phyloP scores from a whole-genome alignment of 1,140 invertebrate species.

The Chrysomallon squamiferum region DNA sequence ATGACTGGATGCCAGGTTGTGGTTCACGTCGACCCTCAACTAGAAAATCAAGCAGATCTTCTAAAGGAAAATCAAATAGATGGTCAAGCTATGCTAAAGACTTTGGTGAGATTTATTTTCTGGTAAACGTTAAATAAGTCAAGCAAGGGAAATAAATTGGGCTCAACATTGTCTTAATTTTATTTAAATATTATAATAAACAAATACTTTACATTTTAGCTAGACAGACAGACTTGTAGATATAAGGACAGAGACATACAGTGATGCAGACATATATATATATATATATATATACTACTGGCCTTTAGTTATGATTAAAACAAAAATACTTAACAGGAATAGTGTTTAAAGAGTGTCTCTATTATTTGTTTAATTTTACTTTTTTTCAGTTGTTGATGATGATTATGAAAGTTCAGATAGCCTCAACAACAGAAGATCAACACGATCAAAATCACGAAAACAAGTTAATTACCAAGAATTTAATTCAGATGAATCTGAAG shows the following conservation, averaged over 20 bases:
- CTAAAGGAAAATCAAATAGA: not conserved
- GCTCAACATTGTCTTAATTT: no score
- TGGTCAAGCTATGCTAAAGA: not conserved
- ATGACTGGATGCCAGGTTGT: not conserved
- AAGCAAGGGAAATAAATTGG: no score
- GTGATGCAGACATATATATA: no score
- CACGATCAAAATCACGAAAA: not conserved
- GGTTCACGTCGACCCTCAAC: not conserved
- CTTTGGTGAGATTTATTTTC: not conserved
- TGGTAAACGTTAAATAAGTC: no score
- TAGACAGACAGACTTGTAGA: not conserved
- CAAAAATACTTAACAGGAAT: no score
- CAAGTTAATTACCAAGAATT: constrained; percentile 4
- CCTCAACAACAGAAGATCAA: not conserved
- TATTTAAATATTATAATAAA: no score
- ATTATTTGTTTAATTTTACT: not conserved
- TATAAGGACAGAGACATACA: no score
- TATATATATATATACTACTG: no score
- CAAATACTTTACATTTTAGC: no score
- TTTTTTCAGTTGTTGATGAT: constrained; percentile 11
- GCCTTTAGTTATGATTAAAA: no score
- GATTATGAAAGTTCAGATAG: constrained; percentile 6
- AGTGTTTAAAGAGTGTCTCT: not conserved
- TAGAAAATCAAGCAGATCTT: not conserved
- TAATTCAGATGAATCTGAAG: constrained; percentile 7